phyloP scores from a whole-genome alignment of 2,888 invertebrate genomes.

The Dicyrtomina minuta region DNA sequence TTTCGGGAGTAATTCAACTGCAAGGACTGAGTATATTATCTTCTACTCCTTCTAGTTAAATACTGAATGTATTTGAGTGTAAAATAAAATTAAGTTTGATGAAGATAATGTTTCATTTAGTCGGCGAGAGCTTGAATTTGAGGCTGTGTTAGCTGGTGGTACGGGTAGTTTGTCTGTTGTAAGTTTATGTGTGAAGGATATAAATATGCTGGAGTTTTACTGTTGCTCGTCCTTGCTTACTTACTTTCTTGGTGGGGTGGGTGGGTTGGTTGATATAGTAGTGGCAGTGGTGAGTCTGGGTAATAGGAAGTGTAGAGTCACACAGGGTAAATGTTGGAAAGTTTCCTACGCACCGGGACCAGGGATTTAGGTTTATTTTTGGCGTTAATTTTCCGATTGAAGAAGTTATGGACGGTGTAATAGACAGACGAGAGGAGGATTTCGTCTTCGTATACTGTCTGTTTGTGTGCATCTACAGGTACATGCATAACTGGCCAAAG shows the following conservation, averaged over 20 bases:
- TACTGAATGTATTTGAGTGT: neutral
- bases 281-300: neutral
- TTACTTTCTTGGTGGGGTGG: neutral
- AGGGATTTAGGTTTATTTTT: constrained; percentile 20
- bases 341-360: constrained; percentile 18
- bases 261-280: neutral
- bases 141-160: too few relatives aligned
- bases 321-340: constrained; percentile 16
- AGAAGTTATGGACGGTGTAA: constrained; percentile 20
- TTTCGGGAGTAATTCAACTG: too few relatives aligned
- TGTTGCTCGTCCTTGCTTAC: too few relatives aligned
- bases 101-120: constrained; percentile 6
- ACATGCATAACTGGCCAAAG: too few relatives aligned
- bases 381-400: constrained; percentile 26
- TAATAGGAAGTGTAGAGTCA: neutral
- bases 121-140: too few relatives aligned
- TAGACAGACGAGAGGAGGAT: constrained; percentile 5
- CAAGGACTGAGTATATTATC: too few relatives aligned
- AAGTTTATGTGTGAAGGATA: too few relatives aligned
- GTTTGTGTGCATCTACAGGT: too few relatives aligned
- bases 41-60: neutral
- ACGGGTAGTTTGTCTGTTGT: too few relatives aligned
- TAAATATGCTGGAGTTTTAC: too few relatives aligned
- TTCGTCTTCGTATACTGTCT: neutral
- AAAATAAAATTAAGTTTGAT: constrained; percentile 22